These are phyloP conservation scores for Drosophila prolongata DNA, from an alignment of 2,888 invertebrate genomes.

Conservation along the genomic window DNA sequence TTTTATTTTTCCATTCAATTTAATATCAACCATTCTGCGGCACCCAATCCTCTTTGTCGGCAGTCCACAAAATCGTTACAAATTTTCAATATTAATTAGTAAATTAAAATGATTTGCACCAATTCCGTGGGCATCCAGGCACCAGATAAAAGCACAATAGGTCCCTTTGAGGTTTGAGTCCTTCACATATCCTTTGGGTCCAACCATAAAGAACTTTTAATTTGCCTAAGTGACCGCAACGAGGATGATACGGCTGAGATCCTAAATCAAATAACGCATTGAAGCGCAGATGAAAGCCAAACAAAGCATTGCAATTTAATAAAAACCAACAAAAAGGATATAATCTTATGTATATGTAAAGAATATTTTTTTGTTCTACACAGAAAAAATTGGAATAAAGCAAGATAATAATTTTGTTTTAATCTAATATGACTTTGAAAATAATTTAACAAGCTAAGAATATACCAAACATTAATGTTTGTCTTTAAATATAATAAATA, in stretches of 20 bases:
- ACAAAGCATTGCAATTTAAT: constrained; percentile 42
- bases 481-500: no score
- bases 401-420: no score
- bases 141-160: constrained; percentile 4
- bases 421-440: no score
- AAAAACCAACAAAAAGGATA: constrained; percentile 20
- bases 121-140: background rate
- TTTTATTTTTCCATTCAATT: no score
- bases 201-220: constrained; percentile 42
- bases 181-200: background rate
- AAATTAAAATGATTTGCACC: constrained; percentile 14
- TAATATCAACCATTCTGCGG: background rate
- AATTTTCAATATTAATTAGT: constrained; percentile 14
- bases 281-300: constrained; percentile 44
- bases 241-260: constrained; percentile 20
- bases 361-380: background rate
- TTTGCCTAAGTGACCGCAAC: constrained; percentile 52
- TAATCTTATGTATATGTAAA: constrained; percentile 8
- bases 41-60: background rate
- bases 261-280: constrained; percentile 35
- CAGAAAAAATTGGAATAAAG: background rate
- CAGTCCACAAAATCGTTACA: background rate
- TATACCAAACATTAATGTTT: no score
- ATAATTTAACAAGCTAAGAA: no score
- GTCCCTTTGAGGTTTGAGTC: no score